Conservation (phyloP, 2,113 vertebrate genomes). For the Castor canadensis region DNA sequence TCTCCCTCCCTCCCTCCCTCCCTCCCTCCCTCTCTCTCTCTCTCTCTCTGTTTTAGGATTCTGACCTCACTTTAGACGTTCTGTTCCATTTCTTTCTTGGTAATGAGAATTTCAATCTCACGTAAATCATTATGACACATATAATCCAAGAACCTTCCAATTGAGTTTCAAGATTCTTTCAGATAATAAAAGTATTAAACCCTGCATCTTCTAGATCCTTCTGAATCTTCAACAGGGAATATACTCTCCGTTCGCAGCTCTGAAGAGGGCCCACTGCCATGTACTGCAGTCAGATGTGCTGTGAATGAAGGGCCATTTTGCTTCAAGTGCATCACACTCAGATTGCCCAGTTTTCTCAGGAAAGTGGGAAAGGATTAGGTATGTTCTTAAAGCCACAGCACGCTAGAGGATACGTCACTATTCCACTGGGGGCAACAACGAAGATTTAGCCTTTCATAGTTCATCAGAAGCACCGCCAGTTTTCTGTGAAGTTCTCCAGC, state of each 20-base stretch:
- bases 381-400: background rate
- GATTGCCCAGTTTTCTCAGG: background rate
- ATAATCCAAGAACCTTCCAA: background rate
- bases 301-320: background rate
- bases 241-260: background rate
- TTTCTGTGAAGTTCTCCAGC: background rate
- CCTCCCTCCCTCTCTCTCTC: too few species aligned
- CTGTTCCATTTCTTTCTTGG: background rate
- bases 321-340: background rate
- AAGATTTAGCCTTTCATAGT: background rate
- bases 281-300: background rate
- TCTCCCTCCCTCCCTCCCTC: too few species aligned
- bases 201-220: background rate
- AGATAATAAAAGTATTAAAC: background rate
- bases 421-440: background rate
- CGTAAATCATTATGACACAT: constrained; percentile 31
- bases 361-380: background rate
- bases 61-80: constrained; percentile 41
- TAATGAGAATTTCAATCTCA: constrained; percentile 33
- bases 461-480: accelerated
- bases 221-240: background rate
- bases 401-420: too few species aligned
- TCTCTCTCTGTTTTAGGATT: constrained; percentile 52
- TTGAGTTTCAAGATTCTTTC: constrained; percentile 22
- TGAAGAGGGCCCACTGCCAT: background rate